A percentile compares a stretch with the other conserved stretches of the same genome.
These are phyloP conservation scores for Carduelis carduelis DNA, from an alignment of 2,797 vertebrate genomes.

Conservation along the genomic window DNA sequence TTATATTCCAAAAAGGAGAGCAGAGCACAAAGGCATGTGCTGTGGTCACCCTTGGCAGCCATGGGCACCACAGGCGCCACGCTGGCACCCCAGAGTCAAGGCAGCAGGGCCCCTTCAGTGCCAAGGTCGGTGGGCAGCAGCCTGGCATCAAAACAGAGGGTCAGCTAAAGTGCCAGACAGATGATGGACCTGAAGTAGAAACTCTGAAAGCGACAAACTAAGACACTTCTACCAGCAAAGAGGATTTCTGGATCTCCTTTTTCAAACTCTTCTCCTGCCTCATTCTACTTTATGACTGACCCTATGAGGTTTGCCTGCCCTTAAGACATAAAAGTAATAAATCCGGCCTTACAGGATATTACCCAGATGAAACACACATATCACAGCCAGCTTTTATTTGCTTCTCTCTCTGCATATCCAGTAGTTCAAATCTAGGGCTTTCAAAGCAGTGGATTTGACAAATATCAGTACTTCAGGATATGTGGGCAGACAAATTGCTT, in stretches of 20 bases:
- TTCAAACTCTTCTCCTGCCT: background rate
- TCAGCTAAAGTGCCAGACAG: background rate
- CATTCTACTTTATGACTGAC: background rate
- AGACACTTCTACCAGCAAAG: background rate
- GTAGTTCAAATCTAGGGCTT: background rate
- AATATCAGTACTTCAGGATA: background rate
- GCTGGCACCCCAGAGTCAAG: background rate
- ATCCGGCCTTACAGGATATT: background rate
- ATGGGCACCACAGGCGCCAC: background rate
- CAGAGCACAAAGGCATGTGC: background rate
- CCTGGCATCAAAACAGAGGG: background rate
- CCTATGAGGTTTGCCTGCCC: background rate
- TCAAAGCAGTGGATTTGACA: background rate
- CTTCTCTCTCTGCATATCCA: background rate
- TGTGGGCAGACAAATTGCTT: background rate
- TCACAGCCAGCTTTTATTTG: background rate
- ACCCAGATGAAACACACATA: background rate
- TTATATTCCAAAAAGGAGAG: background rate
- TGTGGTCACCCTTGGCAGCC: background rate
- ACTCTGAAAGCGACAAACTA: background rate
- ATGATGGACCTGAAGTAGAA: background rate
- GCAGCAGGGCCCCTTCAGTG: background rate
- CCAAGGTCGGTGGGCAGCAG: fast-evolving
- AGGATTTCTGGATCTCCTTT: background rate
- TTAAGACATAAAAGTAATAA: background rate